phyloP scores from a whole-genome alignment of 2,797 vertebrate species.

The Artibeus lituratus region DNA sequence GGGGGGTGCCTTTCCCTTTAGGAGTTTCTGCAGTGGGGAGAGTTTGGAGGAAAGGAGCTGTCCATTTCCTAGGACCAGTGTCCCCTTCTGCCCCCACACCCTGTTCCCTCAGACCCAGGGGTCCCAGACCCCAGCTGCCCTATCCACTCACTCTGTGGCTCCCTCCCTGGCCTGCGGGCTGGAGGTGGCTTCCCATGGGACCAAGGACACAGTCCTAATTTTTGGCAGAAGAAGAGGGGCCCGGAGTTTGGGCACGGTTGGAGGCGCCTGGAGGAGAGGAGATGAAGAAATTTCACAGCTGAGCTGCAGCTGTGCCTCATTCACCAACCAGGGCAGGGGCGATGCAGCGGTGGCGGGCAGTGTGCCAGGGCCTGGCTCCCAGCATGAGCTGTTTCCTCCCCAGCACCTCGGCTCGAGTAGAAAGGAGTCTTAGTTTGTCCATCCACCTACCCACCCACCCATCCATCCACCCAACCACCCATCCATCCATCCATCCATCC shows the following conservation, averaged over 20 bases:
- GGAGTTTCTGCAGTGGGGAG: not conserved
- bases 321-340: not conserved
- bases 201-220: not conserved
- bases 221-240: slow-evolving; percentile 36
- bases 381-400: not conserved
- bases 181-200: not conserved
- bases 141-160: slow-evolving; percentile 44
- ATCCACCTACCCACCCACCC: not conserved
- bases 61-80: not conserved
- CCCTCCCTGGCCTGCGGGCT: not conserved
- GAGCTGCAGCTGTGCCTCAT: too few relatives aligned
- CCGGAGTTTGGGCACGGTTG: slow-evolving; percentile 49
- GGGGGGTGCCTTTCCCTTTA: not conserved
- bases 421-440: not conserved
- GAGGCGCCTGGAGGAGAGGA: not conserved
- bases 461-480: not conserved
- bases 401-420: not conserved
- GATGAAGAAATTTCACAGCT: not conserved
- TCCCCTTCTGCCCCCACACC: not conserved
- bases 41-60: not conserved
- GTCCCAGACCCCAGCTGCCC: not conserved
- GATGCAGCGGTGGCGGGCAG: rapidly evolving
- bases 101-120: not conserved
- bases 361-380: not conserved
- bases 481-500: not conserved